Conservation (phyloP, 2,113 vertebrate species). For the Pachycephala philippinensis region DNA sequence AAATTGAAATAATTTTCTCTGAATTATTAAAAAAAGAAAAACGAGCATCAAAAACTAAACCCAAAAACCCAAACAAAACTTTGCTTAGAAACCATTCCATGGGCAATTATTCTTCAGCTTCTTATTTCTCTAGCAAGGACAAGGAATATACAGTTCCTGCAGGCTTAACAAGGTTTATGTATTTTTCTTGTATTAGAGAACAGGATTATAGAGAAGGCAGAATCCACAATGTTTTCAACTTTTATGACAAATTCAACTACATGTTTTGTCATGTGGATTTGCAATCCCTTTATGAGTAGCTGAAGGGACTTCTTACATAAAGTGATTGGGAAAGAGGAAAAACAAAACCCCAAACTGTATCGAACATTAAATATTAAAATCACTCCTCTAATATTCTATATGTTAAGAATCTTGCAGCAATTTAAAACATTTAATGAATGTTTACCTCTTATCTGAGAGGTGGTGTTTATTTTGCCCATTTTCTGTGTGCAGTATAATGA, state of each 20-base stretch:
- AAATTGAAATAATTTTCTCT: not conserved
- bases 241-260: not conserved
- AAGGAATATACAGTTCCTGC: not conserved
- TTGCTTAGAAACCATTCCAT: not conserved
- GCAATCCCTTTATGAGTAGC: not conserved
- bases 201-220: not conserved
- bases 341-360: accelerated
- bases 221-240: not conserved
- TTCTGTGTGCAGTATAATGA: not conserved
- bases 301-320: not conserved
- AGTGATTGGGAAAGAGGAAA: not conserved
- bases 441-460: not conserved
- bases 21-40: not conserved
- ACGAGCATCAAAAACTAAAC: not conserved
- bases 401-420: not conserved
- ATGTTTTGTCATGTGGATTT: not conserved
- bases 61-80: not conserved
- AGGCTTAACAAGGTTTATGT: not conserved
- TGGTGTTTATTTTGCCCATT: not conserved
- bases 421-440: not conserved
- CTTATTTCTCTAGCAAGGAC: not conserved
- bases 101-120: not conserved
- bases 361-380: not conserved
- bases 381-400: not conserved
- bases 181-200: constrained; percentile 13